Evolutionary conservation across 2,797 vertebrate genomes (phyloP), one percentile per base, ranked within the genome.

Genomic region (Acrocephalus scirpaceus): DNA sequence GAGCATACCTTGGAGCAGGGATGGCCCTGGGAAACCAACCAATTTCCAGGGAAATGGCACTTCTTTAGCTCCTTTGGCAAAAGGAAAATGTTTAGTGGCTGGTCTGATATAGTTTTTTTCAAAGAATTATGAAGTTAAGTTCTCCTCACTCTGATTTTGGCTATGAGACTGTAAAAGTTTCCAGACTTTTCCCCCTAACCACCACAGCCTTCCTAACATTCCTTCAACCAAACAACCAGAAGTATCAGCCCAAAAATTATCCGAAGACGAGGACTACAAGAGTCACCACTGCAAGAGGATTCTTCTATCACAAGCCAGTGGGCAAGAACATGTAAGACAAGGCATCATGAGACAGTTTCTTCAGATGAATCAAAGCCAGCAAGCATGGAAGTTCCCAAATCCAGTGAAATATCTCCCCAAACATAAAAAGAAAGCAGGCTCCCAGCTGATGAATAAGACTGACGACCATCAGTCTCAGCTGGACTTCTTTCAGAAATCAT

Each of bases 81-180:
- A 57, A 53, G 15, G 7, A 48, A 74, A 64, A 88, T 1, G 14
- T 67, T 48, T 60, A 45, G 29, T 45, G 34, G 21, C 32, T 40
- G 15, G 18, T 18, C 10, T 11, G 5, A 62, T 10, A 9, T 0
- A 16, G 36, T 23, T 30, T 71, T 71, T 30, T 26, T 54, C 58
- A 15, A 71, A 15, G 6, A 75, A n/a, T 19, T 25, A 57, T 0
- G 0, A 66, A 40, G 18, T 6, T 40, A 22, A 88, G n/a, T 30
- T 86, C 22, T 48, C 30, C 67, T 65, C 34, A 4, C 26, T 72
- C 53, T 42, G 21, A 58, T 34, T 77, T 45, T 50, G 19, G 9
- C 34, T 54, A 0, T 25, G 26, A 83, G 13, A 36, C 8, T 11
- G 5, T 3, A 9, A 6, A 54, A 56, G n/a, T 45, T 66, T 21